Percentiles rank a stretch among this genome's conserved stretches.
Evolutionary conservation across 2,888 invertebrate species (phyloP).

Genomic region (Alcis repandata): DNA sequence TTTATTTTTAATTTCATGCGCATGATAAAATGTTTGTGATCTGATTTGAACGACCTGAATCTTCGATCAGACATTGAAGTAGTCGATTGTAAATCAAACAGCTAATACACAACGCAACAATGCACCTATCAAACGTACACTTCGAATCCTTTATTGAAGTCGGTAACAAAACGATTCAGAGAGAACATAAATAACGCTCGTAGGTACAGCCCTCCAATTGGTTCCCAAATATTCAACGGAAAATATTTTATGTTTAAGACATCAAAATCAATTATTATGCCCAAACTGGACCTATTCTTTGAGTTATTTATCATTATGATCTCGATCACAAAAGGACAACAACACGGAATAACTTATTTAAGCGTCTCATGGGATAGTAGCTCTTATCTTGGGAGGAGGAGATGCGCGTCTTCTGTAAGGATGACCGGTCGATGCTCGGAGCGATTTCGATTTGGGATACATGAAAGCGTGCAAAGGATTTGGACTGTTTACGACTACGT

Average conservation of each 20-base stretch:
- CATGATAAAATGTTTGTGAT: no score
- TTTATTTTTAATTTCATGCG: no score
- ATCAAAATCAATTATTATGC: slow-evolving; percentile 85
- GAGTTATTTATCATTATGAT: slow-evolving; percentile 86
- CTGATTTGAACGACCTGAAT: no score
- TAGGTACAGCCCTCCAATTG: slow-evolving; percentile 50
- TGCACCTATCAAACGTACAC: slow-evolving; percentile 8
- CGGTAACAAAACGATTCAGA: slow-evolving; percentile 25
- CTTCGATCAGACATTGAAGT: neutral
- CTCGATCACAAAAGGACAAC: slow-evolving; percentile 82
- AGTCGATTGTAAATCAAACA: slow-evolving; percentile 7
- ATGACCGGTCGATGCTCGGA: slow-evolving; percentile 69
- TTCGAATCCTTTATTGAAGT: no score
- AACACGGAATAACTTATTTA: slow-evolving; percentile 82
- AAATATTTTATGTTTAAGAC: slow-evolving; percentile 81
- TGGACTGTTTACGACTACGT: slow-evolving; percentile 86
- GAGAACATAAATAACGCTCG: slow-evolving; percentile 43
- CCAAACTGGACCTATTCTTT: slow-evolving; percentile 80
- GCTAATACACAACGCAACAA: neutral
- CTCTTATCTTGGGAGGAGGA: slow-evolving; percentile 60
- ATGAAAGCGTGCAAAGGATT: slow-evolving; percentile 86
- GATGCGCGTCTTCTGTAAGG: slow-evolving; percentile 61
- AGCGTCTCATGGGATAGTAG: slow-evolving; percentile 60
- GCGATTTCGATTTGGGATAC: slow-evolving; percentile 86
- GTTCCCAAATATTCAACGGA: slow-evolving; percentile 64